These are phyloP conservation scores for Arenaria interpres DNA, from an alignment of 2,113 vertebrate genomes.

Conservation along the genomic window DNA sequence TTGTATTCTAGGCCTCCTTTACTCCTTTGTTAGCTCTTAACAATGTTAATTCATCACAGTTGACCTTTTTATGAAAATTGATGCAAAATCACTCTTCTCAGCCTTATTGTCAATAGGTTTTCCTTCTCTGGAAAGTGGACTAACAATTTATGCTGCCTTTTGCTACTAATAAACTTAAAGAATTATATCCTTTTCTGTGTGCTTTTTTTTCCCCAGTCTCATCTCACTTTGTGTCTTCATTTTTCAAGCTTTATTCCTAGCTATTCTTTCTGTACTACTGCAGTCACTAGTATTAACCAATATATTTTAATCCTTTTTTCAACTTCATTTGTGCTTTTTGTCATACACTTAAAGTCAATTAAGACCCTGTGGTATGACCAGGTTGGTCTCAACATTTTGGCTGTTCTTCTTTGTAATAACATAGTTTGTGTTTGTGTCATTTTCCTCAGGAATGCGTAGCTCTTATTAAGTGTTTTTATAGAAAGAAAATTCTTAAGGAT, in stretches of 20 bases:
- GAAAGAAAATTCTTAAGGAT: not conserved
- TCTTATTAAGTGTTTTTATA: not conserved
- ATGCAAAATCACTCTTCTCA: not conserved
- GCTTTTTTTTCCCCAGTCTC: not conserved
- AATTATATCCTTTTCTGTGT: not conserved
- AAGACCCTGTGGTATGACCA: not conserved
- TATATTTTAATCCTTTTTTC: not conserved
- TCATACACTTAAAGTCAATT: not conserved
- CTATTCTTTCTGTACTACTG: not conserved
- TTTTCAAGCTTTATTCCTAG: not conserved
- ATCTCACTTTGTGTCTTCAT: not conserved
- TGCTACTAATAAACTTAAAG: not conserved
- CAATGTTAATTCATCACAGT: not conserved
- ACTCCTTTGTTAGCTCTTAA: not conserved
- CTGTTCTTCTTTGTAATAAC: not conserved
- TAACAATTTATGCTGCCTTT: not conserved
- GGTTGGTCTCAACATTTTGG: not conserved
- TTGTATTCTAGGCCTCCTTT: not conserved
- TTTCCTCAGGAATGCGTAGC: not conserved
- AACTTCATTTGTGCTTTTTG: not conserved
- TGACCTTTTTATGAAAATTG: conserved; percentile 27
- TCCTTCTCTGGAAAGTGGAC: not conserved
- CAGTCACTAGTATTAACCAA: not conserved
- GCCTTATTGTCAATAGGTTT: not conserved
- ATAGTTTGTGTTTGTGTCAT: not conserved